A percentile compares a stretch with the other conserved stretches of the same genome.
Evolutionary conservation across 2,797 vertebrate species (phyloP).

Genomic region (Trematomus bernacchii): DNA sequence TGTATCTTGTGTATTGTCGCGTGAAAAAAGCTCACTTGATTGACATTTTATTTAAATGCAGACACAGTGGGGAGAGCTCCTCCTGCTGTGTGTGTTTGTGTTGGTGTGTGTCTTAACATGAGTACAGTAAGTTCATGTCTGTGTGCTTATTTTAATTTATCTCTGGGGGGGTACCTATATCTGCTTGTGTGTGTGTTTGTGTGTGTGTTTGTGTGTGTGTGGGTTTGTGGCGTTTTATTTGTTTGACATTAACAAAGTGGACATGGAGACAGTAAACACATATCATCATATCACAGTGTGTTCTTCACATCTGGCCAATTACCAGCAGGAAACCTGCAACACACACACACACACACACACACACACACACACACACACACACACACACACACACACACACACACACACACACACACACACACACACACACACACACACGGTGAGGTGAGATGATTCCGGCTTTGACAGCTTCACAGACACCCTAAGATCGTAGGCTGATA

Average conservation of each 20-base stretch:
- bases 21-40: slow-evolving; percentile 6
- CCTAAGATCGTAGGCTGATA: background rate
- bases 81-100: slow-evolving; percentile 27
- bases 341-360: background rate
- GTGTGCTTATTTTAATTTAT: slow-evolving; percentile 36
- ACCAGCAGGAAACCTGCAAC: slow-evolving; percentile 50
- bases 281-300: slow-evolving; percentile 10
- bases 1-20: slow-evolving; percentile 9
- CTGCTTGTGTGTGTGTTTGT: background rate
- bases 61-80: slow-evolving; percentile 26
- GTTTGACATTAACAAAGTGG: slow-evolving; percentile 38
- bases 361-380: too few relatives aligned
- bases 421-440: too few relatives aligned
- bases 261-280: slow-evolving; percentile 14
- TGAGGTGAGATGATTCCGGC: background rate
- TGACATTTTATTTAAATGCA: slow-evolving; percentile 41
- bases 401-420: too few relatives aligned
- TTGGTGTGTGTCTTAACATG: slow-evolving; percentile 32
- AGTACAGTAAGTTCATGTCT: slow-evolving; percentile 20
- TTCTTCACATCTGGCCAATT: slow-evolving; percentile 64
- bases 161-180: slow-evolving; percentile 39
- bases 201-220: background rate
- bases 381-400: too few relatives aligned
- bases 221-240: slow-evolving; percentile 9
- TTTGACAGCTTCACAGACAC: slow-evolving; percentile 4